These are phyloP conservation scores for Phrynocephalus guinanensis DNA, from an alignment of 2,797 vertebrate species.

Conservation along the genomic window DNA sequence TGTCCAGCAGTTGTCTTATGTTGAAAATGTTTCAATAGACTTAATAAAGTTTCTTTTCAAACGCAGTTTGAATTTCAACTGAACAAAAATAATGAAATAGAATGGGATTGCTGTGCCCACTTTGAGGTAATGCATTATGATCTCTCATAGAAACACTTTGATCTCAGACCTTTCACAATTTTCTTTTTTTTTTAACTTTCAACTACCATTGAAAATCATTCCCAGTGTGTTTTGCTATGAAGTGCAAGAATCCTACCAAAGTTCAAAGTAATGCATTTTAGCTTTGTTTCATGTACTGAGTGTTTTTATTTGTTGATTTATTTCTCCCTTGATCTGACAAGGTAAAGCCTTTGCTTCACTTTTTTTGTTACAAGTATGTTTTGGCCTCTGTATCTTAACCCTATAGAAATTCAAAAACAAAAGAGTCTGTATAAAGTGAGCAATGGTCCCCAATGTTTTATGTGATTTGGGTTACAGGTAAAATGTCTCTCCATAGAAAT, in stretches of 20 bases:
- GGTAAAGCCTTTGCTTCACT: neutral
- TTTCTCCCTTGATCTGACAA: neutral
- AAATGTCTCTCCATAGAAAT: neutral
- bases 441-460: neutral
- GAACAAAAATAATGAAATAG: slow-evolving; percentile 1
- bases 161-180: slow-evolving; percentile 24
- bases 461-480: neutral
- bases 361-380: neutral
- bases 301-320: slow-evolving; percentile 28
- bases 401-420: neutral
- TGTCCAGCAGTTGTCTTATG: neutral
- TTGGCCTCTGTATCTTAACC: slow-evolving; percentile 9
- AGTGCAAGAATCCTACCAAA: neutral
- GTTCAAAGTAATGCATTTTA: slow-evolving; percentile 9
- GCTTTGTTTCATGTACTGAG: slow-evolving; percentile 7
- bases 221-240: slow-evolving; percentile 15
- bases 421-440: neutral
- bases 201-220: neutral
- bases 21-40: neutral
- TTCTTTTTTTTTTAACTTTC: slow-evolving; percentile 18
- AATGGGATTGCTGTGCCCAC: neutral
- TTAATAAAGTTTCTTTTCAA: slow-evolving; percentile 13
- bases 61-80: slow-evolving; percentile 6
- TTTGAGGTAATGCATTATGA: slow-evolving; percentile 29
- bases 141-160: neutral